These are phyloP conservation scores for Holocentrus rufus DNA, from an alignment of 2,797 vertebrate genomes.

Conservation along the genomic window DNA sequence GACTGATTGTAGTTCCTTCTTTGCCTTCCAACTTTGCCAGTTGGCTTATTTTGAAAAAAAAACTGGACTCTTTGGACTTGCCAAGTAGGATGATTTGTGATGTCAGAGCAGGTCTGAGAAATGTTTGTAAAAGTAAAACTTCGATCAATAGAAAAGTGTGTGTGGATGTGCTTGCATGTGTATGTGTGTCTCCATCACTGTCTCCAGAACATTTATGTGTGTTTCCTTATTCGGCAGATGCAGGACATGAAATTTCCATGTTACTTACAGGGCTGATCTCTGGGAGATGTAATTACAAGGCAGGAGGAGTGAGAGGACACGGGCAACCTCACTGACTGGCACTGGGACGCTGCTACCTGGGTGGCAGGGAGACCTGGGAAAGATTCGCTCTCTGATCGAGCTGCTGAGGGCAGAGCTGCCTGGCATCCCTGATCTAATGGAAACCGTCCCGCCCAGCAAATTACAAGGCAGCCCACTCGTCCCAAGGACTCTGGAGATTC, in stretches of 20 bases:
- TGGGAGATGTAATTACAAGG: constrained; percentile 57
- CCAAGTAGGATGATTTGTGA: too few relatives aligned
- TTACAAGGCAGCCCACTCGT: constrained; percentile 28
- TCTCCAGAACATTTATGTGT: constrained; percentile 25
- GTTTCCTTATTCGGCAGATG: constrained; percentile 20
- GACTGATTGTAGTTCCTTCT: too few relatives aligned
- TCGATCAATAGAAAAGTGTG: background rate
- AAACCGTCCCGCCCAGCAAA: constrained; percentile 46
- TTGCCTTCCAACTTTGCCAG: too few relatives aligned
- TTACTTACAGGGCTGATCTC: constrained; percentile 48
- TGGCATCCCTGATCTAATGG: constrained; percentile 19
- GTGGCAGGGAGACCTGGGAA: constrained; percentile 14
- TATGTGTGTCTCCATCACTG: constrained; percentile 6
- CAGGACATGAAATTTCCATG: constrained; percentile 34
- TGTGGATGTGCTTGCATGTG: background rate
- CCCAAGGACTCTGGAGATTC: constrained; percentile 24
- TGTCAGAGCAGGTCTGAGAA: too few relatives aligned
- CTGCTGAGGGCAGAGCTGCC: constrained; percentile 22
- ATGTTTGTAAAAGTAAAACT: background rate
- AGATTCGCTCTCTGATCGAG: constrained; percentile 45
- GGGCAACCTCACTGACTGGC: constrained; percentile 27
- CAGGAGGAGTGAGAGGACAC: constrained; percentile 9
- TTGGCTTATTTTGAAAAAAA: too few relatives aligned
- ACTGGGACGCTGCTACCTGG: constrained; percentile 42
- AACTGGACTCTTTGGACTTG: too few relatives aligned